A percentile compares a stretch with the other conserved stretches of the same genome.
Conservation (phyloP, 2,888 invertebrate species). For the Rhamphomyia laevipes region DNA sequence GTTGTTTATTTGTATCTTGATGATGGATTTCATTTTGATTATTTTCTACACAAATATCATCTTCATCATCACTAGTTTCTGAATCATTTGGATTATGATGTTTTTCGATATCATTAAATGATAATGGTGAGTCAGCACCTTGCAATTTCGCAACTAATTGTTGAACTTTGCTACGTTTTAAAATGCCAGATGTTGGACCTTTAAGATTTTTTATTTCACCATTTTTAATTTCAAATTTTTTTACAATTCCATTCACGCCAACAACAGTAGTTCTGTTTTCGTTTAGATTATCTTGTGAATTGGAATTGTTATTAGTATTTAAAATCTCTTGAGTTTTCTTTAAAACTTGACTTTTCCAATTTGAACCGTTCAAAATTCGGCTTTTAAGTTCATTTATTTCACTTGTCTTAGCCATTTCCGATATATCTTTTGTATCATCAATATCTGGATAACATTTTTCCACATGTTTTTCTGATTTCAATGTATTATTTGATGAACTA, state of each 20-base stretch:
- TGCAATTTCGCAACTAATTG: constrained; percentile 27
- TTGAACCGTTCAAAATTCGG: constrained; percentile 15
- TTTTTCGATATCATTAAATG: background rate
- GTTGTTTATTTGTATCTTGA: background rate
- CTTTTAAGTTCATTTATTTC: constrained; percentile 17
- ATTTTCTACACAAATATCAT: constrained; percentile 28
- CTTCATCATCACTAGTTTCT: constrained; percentile 48
- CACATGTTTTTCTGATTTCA: constrained; percentile 14
- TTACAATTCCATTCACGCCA: constrained; percentile 13
- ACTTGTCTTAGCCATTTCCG: constrained; percentile 18
- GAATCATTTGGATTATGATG: constrained; percentile 31
- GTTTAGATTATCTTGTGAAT: background rate
- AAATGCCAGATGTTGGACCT: constrained; percentile 22
- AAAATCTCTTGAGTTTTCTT: constrained; percentile 11
- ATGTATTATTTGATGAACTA: constrained; percentile 17
- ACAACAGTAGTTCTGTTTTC: background rate
- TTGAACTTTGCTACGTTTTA: constrained; percentile 23
- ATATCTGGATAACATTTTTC: constrained; percentile 14
- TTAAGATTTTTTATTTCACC: constrained; percentile 21
- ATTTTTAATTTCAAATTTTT: constrained; percentile 20
- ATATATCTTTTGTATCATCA: constrained; percentile 12
- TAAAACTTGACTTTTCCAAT: constrained; percentile 16
- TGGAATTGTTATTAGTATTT: background rate
- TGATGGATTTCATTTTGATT: background rate
- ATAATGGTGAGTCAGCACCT: constrained; percentile 10